phyloP scores from a whole-genome alignment of 2,888 invertebrate genomes.

The Omphaloscelis lunosa region DNA sequence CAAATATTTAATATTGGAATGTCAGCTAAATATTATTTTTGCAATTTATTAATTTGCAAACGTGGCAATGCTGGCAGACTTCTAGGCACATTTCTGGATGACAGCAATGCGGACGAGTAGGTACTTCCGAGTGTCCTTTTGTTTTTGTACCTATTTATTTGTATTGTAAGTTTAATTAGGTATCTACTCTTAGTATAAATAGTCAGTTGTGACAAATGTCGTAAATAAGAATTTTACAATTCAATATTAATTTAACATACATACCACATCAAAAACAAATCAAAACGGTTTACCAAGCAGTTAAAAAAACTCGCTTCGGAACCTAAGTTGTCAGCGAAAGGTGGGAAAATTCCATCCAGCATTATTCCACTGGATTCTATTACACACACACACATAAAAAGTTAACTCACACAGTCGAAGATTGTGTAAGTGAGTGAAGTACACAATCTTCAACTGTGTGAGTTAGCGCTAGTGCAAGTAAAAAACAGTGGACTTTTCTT shows the following conservation, averaged over 20 bases:
- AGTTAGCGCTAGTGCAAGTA: conserved; percentile 50
- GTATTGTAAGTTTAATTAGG: too few relatives aligned
- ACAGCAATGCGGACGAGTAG: too few relatives aligned
- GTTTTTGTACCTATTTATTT: too few relatives aligned
- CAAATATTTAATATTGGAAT: neutral
- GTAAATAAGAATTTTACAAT: neutral
- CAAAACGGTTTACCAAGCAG: conserved; percentile 10
- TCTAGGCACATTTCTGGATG: too few relatives aligned
- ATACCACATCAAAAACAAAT: conserved; percentile 8
- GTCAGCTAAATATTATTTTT: neutral
- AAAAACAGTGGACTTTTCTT: conserved; percentile 47
- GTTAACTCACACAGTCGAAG: conserved; percentile 10
- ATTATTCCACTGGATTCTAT: conserved; percentile 62
- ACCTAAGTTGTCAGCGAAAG: conserved; percentile 70
- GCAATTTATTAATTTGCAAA: too few relatives aligned
- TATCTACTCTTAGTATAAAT: too few relatives aligned
- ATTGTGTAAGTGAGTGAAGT: too few relatives aligned
- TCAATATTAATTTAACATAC: neutral
- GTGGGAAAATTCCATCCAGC: conserved; percentile 74
- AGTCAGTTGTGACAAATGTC: too few relatives aligned
- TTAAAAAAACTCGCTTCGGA: conserved; percentile 39
- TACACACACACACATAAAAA: conserved; percentile 54
- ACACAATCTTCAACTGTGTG: conserved; percentile 17
- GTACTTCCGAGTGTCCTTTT: too few relatives aligned
- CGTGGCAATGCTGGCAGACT: too few relatives aligned